Evolutionary conservation across 1,140 invertebrate genomes (phyloP).

Genomic region (Psilanteris sp.): DNA sequence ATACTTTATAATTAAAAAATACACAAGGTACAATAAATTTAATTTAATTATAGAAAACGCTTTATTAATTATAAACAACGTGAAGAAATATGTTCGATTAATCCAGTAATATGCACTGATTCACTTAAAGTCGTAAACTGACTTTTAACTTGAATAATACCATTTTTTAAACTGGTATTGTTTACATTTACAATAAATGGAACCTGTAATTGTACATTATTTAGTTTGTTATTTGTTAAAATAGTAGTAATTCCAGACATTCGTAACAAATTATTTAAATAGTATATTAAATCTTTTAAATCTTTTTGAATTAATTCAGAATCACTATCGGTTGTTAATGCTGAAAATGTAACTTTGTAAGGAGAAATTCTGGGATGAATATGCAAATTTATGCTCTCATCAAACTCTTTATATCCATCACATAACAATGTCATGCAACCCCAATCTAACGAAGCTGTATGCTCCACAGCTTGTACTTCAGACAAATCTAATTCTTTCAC

Average conservation of each 20-base stretch:
- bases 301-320: slow-evolving; percentile 65
- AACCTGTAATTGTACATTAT: slow-evolving; percentile 79
- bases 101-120: slow-evolving; percentile 79
- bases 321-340: slow-evolving; percentile 47
- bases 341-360: slow-evolving; percentile 84
- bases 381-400: slow-evolving; percentile 75
- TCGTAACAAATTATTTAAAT: slow-evolving; percentile 75
- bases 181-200: slow-evolving; percentile 85
- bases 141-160: slow-evolving; percentile 85
- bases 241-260: slow-evolving; percentile 72
- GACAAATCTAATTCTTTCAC: slow-evolving; percentile 72
- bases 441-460: slow-evolving; percentile 81
- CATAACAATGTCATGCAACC: slow-evolving; percentile 83
- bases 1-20: too few relatives aligned
- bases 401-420: slow-evolving; percentile 81
- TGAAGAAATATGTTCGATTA: slow-evolving; percentile 75
- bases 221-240: slow-evolving; percentile 60
- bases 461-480: slow-evolving; percentile 77
- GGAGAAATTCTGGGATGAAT: slow-evolving; percentile 87
- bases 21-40: too few relatives aligned
- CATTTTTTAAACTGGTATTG: slow-evolving; percentile 84
- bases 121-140: slow-evolving; percentile 85
- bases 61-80: slow-evolving; percentile 45
- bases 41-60: too few relatives aligned
- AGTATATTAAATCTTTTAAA: slow-evolving; percentile 73